Percentiles rank a stretch among this genome's conserved stretches.
phyloP scores from a whole-genome alignment of 2,113 vertebrate species.

The Argyrosomus japonicus region DNA sequence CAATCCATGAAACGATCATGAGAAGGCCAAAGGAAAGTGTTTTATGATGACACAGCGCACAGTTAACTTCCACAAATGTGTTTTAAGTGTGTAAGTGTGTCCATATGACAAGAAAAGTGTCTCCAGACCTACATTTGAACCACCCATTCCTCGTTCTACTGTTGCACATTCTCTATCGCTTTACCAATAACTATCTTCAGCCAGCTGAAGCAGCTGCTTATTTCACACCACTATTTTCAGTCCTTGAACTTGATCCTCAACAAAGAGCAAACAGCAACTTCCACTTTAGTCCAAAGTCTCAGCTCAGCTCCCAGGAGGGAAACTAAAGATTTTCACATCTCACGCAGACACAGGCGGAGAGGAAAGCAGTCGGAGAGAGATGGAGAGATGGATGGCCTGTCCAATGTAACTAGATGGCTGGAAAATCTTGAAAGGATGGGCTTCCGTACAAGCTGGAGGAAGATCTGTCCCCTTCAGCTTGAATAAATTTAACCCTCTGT shows the following conservation, averaged over 20 bases:
- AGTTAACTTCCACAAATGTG: too few species aligned
- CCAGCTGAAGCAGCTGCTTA: neutral
- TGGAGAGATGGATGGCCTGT: conserved; percentile 14
- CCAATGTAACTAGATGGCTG: conserved; percentile 24
- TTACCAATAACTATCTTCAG: neutral
- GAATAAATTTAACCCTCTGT: conserved; percentile 33
- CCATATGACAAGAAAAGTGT: too few species aligned
- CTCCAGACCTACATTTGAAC: neutral
- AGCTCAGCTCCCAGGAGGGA: neutral
- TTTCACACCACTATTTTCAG: conserved; percentile 9
- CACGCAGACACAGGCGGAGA: neutral
- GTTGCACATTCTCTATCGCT: neutral
- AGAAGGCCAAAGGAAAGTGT: too few species aligned
- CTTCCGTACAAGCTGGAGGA: conserved; percentile 43
- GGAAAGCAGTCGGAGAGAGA: neutral
- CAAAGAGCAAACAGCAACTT: neutral
- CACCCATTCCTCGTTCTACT: too few species aligned
- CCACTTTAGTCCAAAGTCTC: neutral
- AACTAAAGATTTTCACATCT: conserved; percentile 25
- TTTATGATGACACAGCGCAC: too few species aligned
- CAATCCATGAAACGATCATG: too few species aligned
- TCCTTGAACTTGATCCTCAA: conserved; percentile 13
- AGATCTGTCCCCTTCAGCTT: conserved; percentile 44
- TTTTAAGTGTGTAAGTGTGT: too few species aligned
- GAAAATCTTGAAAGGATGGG: conserved; percentile 37